A percentile compares a stretch with the other conserved stretches of the same genome.
Conservation (phyloP, 2,888 invertebrate genomes). For the Morpho helenor region DNA sequence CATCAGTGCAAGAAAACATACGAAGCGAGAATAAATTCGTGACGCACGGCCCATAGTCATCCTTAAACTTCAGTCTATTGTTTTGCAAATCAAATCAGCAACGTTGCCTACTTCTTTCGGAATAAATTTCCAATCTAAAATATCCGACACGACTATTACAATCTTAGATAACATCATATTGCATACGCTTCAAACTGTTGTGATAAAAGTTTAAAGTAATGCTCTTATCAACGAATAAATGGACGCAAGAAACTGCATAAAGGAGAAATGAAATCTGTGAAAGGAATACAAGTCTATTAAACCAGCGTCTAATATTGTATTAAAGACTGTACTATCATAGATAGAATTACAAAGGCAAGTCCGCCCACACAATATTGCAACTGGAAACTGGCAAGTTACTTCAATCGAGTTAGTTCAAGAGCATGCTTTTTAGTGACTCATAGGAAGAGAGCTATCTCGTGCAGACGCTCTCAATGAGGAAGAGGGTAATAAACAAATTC, state of each 20-base stretch:
- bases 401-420: constrained; percentile 67
- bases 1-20: constrained; percentile 46
- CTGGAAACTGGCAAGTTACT: constrained; percentile 51
- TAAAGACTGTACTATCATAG: too few relatives aligned
- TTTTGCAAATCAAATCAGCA: constrained; percentile 35
- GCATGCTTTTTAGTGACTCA: constrained; percentile 78
- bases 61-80: constrained; percentile 42
- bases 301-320: too few relatives aligned
- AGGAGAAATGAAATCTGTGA: background rate
- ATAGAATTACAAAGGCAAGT: constrained; percentile 31
- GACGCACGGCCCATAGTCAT: constrained; percentile 52
- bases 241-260: background rate
- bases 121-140: too few relatives aligned
- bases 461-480: constrained; percentile 79
- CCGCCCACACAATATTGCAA: constrained; percentile 48
- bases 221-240: background rate
- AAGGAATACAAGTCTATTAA: too few relatives aligned
- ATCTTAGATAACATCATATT: background rate
- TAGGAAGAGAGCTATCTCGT: constrained; percentile 77
- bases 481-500: constrained; percentile 79
- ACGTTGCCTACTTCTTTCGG: background rate
- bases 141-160: background rate
- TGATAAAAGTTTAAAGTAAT: too few relatives aligned
- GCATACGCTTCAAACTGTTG: too few relatives aligned
- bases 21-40: constrained; percentile 49